A percentile compares a stretch with the other conserved stretches of the same genome.
These are phyloP conservation scores for Cacoxenus indagator DNA, from an alignment of 2,888 invertebrate genomes.

Conservation along the genomic window DNA sequence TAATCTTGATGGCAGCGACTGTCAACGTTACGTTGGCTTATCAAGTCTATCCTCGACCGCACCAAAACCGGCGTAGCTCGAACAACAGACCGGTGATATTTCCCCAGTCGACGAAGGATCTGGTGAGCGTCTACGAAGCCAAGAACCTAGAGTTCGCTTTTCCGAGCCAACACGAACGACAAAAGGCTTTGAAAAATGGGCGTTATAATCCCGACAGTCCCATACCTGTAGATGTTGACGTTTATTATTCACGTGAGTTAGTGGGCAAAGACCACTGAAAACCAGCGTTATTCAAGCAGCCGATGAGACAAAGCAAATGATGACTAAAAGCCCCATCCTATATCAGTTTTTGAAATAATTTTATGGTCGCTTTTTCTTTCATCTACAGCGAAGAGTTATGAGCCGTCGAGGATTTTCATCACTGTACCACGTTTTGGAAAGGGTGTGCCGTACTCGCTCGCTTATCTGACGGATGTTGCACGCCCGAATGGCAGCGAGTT, in stretches of 20 bases:
- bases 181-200: conserved; percentile 71
- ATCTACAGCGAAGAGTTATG: conserved; percentile 37
- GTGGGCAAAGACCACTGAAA: not conserved
- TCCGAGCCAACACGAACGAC: conserved; percentile 71
- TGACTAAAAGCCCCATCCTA: not conserved
- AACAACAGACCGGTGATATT: not conserved
- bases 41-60: too few relatives aligned
- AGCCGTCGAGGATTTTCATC: conserved; percentile 54
- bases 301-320: not conserved
- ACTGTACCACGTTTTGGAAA: conserved; percentile 60
- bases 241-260: conserved; percentile 49
- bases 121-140: conserved; percentile 74
- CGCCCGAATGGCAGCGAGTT: conserved; percentile 55
- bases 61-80: too few relatives aligned
- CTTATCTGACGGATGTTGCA: conserved; percentile 74
- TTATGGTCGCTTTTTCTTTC: not conserved
- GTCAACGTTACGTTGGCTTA: too few relatives aligned
- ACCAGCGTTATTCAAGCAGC: not conserved
- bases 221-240: conserved; percentile 73
- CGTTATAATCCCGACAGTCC: conserved; percentile 75
- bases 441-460: conserved; percentile 63
- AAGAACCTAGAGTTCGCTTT: conserved; percentile 77
- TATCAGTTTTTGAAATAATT: not conserved
- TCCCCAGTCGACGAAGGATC: conserved; percentile 43
- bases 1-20: too few relatives aligned